Base-by-base conservation (phyloP, 1,140 invertebrate species). In the Drosophila cardini region DNA sequence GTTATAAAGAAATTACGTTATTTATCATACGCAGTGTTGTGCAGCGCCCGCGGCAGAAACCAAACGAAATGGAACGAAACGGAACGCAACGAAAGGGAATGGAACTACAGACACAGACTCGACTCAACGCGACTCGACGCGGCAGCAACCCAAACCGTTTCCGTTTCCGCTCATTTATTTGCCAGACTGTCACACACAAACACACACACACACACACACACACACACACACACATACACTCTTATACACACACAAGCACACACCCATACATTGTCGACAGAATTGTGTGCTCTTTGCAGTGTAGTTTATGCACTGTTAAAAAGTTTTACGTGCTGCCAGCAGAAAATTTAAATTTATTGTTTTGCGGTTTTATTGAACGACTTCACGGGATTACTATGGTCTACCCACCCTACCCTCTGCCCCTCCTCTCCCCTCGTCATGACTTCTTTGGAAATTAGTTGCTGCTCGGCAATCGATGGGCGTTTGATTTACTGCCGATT, bases 261-360 rank as follows among this genome's bases (percentile, higher is more conserved):
- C 21, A 26, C 21, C n/a, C 46, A 40, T 46, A 42, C 18, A 36
- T 46, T 21, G 50, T 50, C 18, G 16, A 13, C 43, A 26, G 69
- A 13, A 13, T 13, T 68, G 40, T 34, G 15, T 16, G 18, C 48
- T 63, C 58, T 64, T 56, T 40, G 57, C 52, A 13, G 46, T 86
- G 72, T 80, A 77, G 76, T 89, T 87, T 69, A 67, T 60, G 61
- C 79, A 74, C 61, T 74, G 84, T 77, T 89, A 77, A 87, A 86
- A 87, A 87, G 71, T 89, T 89, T 77, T 57, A 56, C 43, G 71
- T 81, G 62, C 46, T 71, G 62, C 56, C 76, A 74, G 67, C 72
- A 76, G 76, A 80, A 80, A 89, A 87, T 89, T 87, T 86, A 89
- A 87, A 87, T 87, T 87, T 87, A 87, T 87, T 87, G 83, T 89